Conservation (phyloP, 2,113 vertebrate genomes). For the Tragelaphus scriptus region DNA sequence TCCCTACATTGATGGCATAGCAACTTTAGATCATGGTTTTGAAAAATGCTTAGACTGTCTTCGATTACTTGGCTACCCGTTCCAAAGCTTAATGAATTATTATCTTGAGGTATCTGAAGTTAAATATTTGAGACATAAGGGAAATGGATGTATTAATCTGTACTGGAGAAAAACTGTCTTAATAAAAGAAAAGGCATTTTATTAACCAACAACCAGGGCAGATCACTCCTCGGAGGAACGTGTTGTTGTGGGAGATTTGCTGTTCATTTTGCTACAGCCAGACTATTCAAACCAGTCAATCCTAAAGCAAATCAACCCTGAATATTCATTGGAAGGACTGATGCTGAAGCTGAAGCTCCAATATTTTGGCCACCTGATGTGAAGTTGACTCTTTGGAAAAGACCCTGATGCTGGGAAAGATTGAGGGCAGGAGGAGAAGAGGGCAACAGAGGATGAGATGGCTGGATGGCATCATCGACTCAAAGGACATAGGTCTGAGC, state of each 20-base stretch:
- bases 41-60: neutral
- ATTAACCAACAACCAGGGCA: neutral
- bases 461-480: neutral
- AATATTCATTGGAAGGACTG: neutral
- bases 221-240: neutral
- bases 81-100: neutral
- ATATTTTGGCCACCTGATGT: neutral
- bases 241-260: neutral
- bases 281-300: neutral
- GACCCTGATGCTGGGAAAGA: neutral
- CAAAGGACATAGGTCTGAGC: neutral
- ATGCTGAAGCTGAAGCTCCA: neutral
- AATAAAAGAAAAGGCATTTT: conserved; percentile 10
- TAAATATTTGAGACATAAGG: conserved; percentile 1
- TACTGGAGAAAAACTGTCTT: neutral
- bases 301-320: neutral
- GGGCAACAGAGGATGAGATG: neutral
- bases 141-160: neutral
- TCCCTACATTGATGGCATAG: neutral
- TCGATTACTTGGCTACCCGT: neutral
- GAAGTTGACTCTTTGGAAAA: neutral
- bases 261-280: neutral
- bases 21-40: neutral
- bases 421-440: neutral
- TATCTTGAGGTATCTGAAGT: neutral